Evolutionary conservation across 2,888 invertebrate genomes (phyloP), one percentile per base, ranked within the genome.

Genomic region (Villa cingulata): DNA sequence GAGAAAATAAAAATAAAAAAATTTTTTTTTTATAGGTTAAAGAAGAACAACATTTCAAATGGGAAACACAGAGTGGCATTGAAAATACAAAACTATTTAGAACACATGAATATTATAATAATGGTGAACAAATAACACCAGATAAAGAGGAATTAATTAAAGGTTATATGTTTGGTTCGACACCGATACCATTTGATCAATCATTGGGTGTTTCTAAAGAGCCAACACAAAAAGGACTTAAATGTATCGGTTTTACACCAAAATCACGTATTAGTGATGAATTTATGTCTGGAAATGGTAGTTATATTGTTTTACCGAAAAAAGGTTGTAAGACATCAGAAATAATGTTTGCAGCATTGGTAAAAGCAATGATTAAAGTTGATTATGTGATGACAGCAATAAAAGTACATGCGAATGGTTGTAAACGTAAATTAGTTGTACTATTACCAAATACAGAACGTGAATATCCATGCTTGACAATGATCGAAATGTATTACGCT

Each of bases 211-310:
- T 77, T n/a, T 69, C 72, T 55, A 76, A 76, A 18, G 75, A 55
- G 39, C 43, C 57, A 4, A 57, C 61, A 0, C 45, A 42, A 16
- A 55, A 76, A 62, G 77, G 81, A 49, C 65, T 86, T 42, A 75
- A 74, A 45, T 72, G 83, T 10, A 72, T 83, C 49, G 83, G 82
- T 4, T 84, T 85, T 58, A 78, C 82, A 23, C 66, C 73, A 51
- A 63, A 66, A 10, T 61, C 63, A n/a, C 71, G 72, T 41, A 68
- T 81, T 41, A 68, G 70, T 5, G 72, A 74, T 65, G 74, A 77
- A 51, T 71, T 72, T 57, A 70, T 76, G 37, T 68, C 70, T 55
- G 79, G 78, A 2, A 72, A 75, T 54, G 75, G 77, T 1, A 60
- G 75, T 19, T 68, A 70, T 20, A 71, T 74, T 58, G 54, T 78